Conservation (phyloP, 2,113 vertebrate species). For the Mus musculus region GRCm39 chr19:14379001-14379500, state of each 20-base stretch:
- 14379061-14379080: background rate
- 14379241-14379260: conserved; percentile 38
- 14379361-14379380: conserved; percentile 31
- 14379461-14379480: conserved; percentile 40
- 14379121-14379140: conserved; percentile 23
- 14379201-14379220: background rate
- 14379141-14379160: conserved; percentile 51
- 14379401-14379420: conserved; percentile 53
- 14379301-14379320: conserved; percentile 21
- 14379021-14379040: background rate
- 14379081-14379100: background rate
- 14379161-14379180: conserved; percentile 66
- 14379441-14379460: background rate
- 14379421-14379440: conserved; percentile 22
- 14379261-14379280: conserved; percentile 14
- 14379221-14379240: conserved; percentile 48
- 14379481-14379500: conserved; percentile 40
- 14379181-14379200: conserved; percentile 63
- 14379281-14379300: conserved; percentile 47
- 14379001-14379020: background rate
- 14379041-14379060: background rate
- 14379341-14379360: conserved; percentile 35
- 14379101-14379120: conserved; percentile 43
- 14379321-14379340: conserved; percentile 58
- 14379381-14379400: conserved; percentile 2